These are phyloP conservation scores for Halocynthia roretzi DNA, from an alignment of 23 tunicate species.

Conservation along the genomic window DNA sequence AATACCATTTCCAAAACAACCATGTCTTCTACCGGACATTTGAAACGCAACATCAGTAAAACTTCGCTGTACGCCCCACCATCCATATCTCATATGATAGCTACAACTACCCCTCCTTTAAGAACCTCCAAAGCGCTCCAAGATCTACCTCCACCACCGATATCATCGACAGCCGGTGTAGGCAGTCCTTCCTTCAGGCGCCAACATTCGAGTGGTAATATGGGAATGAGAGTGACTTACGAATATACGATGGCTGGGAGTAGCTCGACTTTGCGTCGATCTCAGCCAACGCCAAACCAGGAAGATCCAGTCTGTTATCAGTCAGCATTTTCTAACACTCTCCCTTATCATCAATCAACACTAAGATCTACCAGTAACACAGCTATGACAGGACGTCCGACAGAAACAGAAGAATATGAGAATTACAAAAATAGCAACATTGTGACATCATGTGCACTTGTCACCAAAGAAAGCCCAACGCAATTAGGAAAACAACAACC, in stretches of 20 bases:
- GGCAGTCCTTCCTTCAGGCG: slow-evolving; percentile 1
- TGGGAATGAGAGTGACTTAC: slow-evolving; percentile 1
- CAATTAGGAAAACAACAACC: not conserved
- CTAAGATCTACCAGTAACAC: no score
- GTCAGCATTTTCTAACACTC: no score
- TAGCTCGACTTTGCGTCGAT: not conserved
- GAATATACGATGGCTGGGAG: slow-evolving; percentile 1
- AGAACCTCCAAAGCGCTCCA: not conserved
- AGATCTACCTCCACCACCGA: slow-evolving; percentile 3
- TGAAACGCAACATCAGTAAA: slow-evolving; percentile 7
- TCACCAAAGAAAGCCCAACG: no score
- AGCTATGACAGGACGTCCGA: no score
- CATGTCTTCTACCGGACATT: not conserved
- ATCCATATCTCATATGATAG: slow-evolving; percentile 2
- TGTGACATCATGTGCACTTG: no score
- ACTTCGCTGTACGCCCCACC: slow-evolving; percentile 19
- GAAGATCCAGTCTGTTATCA: not conserved
- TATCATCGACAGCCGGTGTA: not conserved
- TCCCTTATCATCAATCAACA: no score
- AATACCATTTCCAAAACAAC: not conserved
- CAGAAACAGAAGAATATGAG: no score
- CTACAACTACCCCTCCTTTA: slow-evolving; percentile 2
- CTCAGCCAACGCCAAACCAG: not conserved
- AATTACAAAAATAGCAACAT: no score
- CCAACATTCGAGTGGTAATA: not conserved